Evolutionary conservation across 2,113 vertebrate genomes (phyloP), one percentile per base, ranked within the genome.

Genomic region (Zosterops borbonicus): DNA sequence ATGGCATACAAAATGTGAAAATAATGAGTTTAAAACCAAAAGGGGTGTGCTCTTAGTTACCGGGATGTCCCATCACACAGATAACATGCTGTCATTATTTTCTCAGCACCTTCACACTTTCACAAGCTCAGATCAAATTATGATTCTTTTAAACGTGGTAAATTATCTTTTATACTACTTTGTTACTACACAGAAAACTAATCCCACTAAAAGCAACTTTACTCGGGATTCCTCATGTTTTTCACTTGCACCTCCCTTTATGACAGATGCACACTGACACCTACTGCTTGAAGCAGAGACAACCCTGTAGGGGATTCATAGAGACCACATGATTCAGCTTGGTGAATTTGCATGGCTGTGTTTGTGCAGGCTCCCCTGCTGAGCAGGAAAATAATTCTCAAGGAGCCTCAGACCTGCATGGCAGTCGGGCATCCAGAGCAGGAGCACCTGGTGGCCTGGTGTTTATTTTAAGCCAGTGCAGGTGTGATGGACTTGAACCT

Each of bases 211-310:
- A 92, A 89, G 22, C 29, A 87, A 71, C 17, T 41, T 67, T n/a
- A 39, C 70, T 83, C 27, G 23, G 39, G 16, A 60, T 46, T 73
- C 69, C 17, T 35, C 21, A 41, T 35, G 33, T 19, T 90, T 80
- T 83, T 9, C 55, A 44, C 18, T 79, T 29, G 42, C 23, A 21
- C 14, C 53, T 58, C 16, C 16, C 35, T 62, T 37, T 18, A 31
- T 9, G 76, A 73, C 9, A 4, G 65, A 56, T 42, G 50, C 62
- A 92, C 85, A 94, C 91, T 93, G 94, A 96, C 95, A 94, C 82
- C 95, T 97, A 94, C 94, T 81, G 96, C 64, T 85, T 82, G 86
- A 68, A 89, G 53, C 27, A 80, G 31, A 87, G 49, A 83, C 50
- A 69, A 52, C 14, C 15, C 76, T 19, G 21, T 11, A 77, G 18